Base-by-base conservation (phyloP, 2,113 vertebrate genomes). In the Nannobrachium achirus region DNA sequence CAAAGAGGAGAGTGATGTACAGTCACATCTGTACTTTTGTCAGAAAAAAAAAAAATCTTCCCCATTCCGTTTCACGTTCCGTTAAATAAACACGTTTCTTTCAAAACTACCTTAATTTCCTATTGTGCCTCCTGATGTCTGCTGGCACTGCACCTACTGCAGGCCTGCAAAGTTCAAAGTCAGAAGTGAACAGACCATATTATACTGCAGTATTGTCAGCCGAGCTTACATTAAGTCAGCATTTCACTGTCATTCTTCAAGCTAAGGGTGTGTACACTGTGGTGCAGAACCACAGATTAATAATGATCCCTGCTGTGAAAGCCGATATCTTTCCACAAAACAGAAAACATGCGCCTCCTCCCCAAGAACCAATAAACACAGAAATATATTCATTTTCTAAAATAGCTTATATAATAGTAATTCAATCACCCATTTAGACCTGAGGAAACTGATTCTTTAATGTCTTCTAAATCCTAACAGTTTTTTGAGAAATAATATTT, bases 261-360 rank as follows among this genome's bases (percentile, higher is more conserved):
- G 69, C 63, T 71, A 57, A 18, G 77, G 60, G 58, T n/a, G 69
- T 18, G 61, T 38, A 65, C 62, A 76, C 69, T 55, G n/a, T 71
- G 66, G 67, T 79, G 51, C 74, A 73, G 59, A 46, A 72, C 76
- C 65, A 72, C 49, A 48, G 20, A 33, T 33, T 33, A 39, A 80
- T 83, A 86, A 88, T 68, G 78, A 86, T 73, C 19, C 10, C 45
- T 74, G 38, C 68, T 53, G 71, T 10, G 45, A 71, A 52, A 45
- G 56, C 56, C 45, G 52, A 68, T 69, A 75, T 64, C 59, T 58
- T 33, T 33, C 25, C 25, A 33, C 25, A 33, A 3, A 33, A 33
- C 25, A 33, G 25, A 33, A 33, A 33, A 4, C 25, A 33, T 33
- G 25, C 6, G 25, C 25, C 3, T 33, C 25, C 25, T 33, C 25